Conservation (phyloP, 2,113 vertebrate genomes). For the Aleadryas rufinucha region DNA sequence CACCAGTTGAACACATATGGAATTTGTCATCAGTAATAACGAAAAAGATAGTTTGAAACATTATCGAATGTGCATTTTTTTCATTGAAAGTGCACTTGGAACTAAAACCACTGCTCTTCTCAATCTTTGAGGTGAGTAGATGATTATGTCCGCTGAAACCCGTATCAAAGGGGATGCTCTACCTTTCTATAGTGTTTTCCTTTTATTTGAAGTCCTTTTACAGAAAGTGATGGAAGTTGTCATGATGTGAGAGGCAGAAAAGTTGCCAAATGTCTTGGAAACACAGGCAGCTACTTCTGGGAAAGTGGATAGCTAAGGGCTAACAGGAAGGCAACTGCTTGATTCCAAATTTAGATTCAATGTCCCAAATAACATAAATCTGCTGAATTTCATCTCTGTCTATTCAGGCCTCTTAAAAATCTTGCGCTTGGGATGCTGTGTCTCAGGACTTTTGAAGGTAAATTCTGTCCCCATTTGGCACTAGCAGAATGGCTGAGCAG, state of each 20-base stretch:
- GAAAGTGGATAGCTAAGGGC: background rate
- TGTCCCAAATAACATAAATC: background rate
- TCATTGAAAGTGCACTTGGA: background rate
- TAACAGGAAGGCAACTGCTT: conserved; percentile 8
- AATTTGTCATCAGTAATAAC: background rate
- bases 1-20: background rate
- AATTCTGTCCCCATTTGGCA: background rate
- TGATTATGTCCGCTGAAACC: background rate
- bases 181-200: background rate
- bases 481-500: background rate
- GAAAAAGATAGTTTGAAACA: background rate
- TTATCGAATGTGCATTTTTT: background rate
- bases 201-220: background rate
- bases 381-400: background rate
- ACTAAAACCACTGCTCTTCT: background rate
- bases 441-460: background rate
- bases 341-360: background rate
- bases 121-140: background rate
- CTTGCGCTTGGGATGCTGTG: background rate
- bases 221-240: background rate
- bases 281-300: background rate
- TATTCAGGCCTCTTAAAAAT: background rate
- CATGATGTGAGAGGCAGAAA: background rate
- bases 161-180: background rate
- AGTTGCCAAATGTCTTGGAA: conserved; percentile 29